These are phyloP conservation scores for Amblyjoppa fuscipennis DNA, from an alignment of 2,888 invertebrate genomes.

Conservation along the genomic window DNA sequence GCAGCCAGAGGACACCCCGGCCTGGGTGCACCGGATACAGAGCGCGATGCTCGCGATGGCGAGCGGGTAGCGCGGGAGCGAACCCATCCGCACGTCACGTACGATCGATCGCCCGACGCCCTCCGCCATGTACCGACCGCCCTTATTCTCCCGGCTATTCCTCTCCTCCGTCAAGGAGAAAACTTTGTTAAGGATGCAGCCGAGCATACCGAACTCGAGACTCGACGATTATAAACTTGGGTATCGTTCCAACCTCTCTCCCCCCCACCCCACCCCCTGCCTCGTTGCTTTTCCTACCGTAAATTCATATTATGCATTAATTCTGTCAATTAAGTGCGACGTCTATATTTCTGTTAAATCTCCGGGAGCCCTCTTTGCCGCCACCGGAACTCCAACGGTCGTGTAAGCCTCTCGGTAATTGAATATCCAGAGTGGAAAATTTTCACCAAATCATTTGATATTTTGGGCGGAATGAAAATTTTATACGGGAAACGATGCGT, in stretches of 20 bases:
- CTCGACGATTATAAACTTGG: slow-evolving; percentile 25
- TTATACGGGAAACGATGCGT: too few relatives aligned
- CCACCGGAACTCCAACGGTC: background rate
- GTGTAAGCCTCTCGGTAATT: background rate
- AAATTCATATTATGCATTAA: slow-evolving; percentile 5
- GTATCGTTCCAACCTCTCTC: background rate
- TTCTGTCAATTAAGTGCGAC: slow-evolving; percentile 11
- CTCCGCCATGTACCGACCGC: slow-evolving; percentile 25
- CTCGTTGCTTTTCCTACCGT: background rate
- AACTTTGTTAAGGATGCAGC: slow-evolving; percentile 31
- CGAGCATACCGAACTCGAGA: slow-evolving; percentile 11
- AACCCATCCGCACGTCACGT: slow-evolving; percentile 59
- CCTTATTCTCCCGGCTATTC: slow-evolving; percentile 14
- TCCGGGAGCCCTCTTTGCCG: background rate
- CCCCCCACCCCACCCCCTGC: background rate
- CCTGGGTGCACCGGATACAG: background rate
- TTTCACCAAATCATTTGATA: background rate
- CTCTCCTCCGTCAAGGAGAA: slow-evolving; percentile 4
- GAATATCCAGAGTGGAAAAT: background rate
- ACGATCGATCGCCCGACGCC: slow-evolving; percentile 59
- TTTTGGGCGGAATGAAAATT: too few relatives aligned
- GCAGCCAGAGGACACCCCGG: slow-evolving; percentile 37
- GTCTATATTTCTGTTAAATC: background rate
- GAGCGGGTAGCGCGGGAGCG: slow-evolving; percentile 21
- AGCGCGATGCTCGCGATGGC: slow-evolving; percentile 17